These are phyloP conservation scores for Diarsia dahlii DNA, from an alignment of 2,888 invertebrate genomes.

Conservation along the genomic window DNA sequence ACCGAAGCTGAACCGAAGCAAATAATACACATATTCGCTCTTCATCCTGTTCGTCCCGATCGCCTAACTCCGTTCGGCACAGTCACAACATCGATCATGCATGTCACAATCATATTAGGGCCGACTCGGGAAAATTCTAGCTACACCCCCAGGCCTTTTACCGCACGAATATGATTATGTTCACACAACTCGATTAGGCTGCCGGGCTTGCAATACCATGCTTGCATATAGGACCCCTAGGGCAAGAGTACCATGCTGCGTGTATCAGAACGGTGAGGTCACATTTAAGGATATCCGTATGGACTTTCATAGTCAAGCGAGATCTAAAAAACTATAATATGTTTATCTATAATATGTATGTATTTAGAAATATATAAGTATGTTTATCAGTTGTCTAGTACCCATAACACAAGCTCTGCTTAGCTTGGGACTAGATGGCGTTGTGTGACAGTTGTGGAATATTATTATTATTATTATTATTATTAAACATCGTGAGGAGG, in stretches of 20 bases:
- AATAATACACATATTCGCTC: background rate
- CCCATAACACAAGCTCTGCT: too few relatives aligned
- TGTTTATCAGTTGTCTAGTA: too few relatives aligned
- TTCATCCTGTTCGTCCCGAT: background rate
- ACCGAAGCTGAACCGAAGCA: background rate
- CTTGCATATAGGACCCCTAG: background rate
- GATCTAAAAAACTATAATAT: too few relatives aligned
- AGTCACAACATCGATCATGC: background rate
- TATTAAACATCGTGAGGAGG: too few relatives aligned
- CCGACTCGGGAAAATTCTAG: background rate
- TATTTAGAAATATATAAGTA: too few relatives aligned
- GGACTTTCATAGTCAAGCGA: background rate
- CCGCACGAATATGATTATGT: background rate
- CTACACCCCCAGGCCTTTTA: background rate
- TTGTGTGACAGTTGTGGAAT: too few relatives aligned
- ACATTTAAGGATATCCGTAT: background rate
- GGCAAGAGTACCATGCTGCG: too few relatives aligned
- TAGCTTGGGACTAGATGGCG: too few relatives aligned
- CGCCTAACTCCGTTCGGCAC: background rate
- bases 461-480: too few relatives aligned
- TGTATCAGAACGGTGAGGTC: background rate
- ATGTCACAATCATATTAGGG: background rate
- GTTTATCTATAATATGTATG: too few relatives aligned
- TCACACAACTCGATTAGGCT: background rate
- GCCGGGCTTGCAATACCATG: background rate